These are phyloP conservation scores for Meloidogyne floridensis DNA, from an alignment of 1,140 invertebrate species.

Conservation along the genomic window DNA sequence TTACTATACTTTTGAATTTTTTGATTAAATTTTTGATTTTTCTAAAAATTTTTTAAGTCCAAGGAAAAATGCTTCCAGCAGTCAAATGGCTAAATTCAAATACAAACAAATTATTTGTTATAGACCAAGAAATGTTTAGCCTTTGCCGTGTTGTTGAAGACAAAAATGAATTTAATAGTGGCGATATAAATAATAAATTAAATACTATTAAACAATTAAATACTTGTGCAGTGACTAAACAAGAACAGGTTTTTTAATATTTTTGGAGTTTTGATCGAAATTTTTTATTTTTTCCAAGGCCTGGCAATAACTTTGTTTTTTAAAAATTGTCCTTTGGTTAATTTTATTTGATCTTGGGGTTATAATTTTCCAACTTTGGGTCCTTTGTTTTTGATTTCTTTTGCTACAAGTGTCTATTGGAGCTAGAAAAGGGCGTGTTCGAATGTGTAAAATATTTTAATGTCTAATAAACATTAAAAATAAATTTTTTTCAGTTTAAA, in stretches of 20 bases:
- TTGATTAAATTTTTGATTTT: not conserved
- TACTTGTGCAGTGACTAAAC: slow-evolving; percentile 8
- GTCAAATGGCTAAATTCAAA: slow-evolving; percentile 29
- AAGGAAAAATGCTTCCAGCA: slow-evolving; percentile 9
- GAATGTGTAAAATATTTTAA: too few species aligned
- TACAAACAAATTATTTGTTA: slow-evolving; percentile 23
- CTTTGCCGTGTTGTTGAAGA: slow-evolving; percentile 11
- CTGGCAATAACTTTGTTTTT: too few species aligned
- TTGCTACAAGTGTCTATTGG: too few species aligned
- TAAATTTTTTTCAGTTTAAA: too few species aligned
- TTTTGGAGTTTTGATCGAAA: not conserved
- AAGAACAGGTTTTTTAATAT: slow-evolving; percentile 37
- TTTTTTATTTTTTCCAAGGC: too few species aligned
- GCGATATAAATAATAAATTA: not conserved
- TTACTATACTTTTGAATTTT: not conserved
- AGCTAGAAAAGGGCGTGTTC: too few species aligned
- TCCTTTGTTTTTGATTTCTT: too few species aligned
- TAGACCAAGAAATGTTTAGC: slow-evolving; percentile 32
- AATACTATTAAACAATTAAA: slow-evolving; percentile 1
- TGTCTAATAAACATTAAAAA: too few species aligned
- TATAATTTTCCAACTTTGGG: too few species aligned
- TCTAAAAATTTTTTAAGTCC: not conserved
- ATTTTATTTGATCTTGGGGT: too few species aligned
- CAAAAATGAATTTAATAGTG: not conserved
- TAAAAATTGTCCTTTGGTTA: too few species aligned